Percentiles rank a stretch among this genome's conserved stretches.
Evolutionary conservation across 2,888 invertebrate genomes (phyloP).

Genomic region (Netelia melanura): DNA sequence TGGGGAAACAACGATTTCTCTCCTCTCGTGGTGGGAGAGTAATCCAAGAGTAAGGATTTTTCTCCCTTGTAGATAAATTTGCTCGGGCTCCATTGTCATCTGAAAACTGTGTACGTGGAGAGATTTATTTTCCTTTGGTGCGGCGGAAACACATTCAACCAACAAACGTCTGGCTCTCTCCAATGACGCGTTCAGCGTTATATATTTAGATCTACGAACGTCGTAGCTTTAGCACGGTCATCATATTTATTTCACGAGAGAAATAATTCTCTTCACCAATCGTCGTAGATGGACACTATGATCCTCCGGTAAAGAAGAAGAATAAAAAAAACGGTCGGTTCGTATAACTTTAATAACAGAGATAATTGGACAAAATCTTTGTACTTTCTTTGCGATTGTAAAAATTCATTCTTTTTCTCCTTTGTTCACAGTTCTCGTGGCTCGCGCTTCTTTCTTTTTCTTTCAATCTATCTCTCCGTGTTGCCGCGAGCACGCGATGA

Average conservation of each 20-base stretch:
- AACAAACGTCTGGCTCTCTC: no score
- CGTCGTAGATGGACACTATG: no score
- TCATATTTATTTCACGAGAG: no score
- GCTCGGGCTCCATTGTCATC: background rate
- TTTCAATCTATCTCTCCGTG: slow-evolving; percentile 1
- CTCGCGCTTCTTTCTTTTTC: slow-evolving; percentile 5
- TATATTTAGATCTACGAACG: no score
- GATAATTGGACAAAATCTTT: background rate
- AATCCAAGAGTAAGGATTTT: slow-evolving; percentile 6
- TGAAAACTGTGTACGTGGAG: background rate
- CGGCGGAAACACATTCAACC: no score
- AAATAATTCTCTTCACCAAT: no score
- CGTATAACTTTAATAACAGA: background rate
- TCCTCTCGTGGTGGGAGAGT: background rate
- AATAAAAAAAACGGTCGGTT: background rate
- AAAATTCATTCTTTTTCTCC: background rate
- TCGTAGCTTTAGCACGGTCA: no score
- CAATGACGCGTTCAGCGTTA: no score
- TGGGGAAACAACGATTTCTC: background rate
- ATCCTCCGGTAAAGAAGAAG: slow-evolving; percentile 2
- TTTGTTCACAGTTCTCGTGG: background rate
- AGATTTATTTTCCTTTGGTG: background rate
- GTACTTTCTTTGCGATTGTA: background rate
- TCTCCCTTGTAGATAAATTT: background rate
- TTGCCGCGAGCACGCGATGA: slow-evolving; percentile 1